Evolutionary conservation across 1,140 invertebrate genomes (phyloP), one percentile per base, ranked within the genome.

Genomic region (Reticulitermes speratus): DNA sequence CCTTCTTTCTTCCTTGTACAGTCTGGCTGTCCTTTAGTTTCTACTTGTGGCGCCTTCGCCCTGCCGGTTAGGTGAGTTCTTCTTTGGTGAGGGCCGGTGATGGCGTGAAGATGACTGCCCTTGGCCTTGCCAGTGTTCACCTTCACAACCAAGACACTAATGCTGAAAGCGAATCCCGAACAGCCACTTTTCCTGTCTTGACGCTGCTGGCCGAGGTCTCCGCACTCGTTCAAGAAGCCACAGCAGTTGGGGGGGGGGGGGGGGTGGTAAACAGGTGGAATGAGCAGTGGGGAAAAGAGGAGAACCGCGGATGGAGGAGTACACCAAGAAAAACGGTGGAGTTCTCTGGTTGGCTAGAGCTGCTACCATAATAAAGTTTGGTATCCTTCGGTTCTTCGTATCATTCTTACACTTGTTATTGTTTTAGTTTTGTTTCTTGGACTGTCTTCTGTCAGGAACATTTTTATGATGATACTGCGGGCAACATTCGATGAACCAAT

Each of bases 111-210:
- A 75, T 75, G 65, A 44, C 83, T 84, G 83, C 83, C 83, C 83
- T 84, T 84, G 83, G 83, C 83, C 83, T 84, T 84, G 83, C 83
- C 48, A 45, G 44, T 52, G 44, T 84, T 44, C 83, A 84, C 83
- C 83, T 84, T 84, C 83, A 84, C 44, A 44, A 44, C 83, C 83
- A 84, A 84, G 32, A 84, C 83, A 84, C 83, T 84, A 84, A 84
- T 84, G 83, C 83, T 52, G 83, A 84, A 44, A 84, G 83, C 83
- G 83, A 45, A 84, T 84, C 44, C 83, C 83, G 83, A 44, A 14
- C 83, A 84, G 44, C 48, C 83, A 84, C 83, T 84, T 84, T 84
- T 84, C 83, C 83, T 84, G 44, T 75, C 59, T 75, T 75, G 65
- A 52, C 83, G 52, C 52, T 55, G 52, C 19, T 19, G 16, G 14